Conservation (phyloP, 2,113 vertebrate genomes). For the Myiopsitta monachus region DNA sequence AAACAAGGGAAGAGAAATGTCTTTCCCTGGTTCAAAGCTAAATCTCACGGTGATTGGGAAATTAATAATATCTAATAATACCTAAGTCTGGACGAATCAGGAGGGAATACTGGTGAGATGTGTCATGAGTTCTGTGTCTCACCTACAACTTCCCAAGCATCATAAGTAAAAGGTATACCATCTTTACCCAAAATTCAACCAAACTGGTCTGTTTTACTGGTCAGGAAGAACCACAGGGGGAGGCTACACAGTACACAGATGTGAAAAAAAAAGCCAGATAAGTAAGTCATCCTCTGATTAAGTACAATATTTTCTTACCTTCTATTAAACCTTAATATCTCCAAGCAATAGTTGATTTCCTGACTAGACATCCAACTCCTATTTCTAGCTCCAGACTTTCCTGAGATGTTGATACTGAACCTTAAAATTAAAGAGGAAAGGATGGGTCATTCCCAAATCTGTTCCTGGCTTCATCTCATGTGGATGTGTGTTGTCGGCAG, state of each 20-base stretch:
- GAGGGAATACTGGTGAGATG: not conserved
- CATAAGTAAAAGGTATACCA: not conserved
- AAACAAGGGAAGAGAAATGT: not conserved
- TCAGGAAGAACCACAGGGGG: not conserved
- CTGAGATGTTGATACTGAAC: not conserved
- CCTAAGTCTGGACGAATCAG: not conserved
- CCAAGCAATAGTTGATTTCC: not conserved
- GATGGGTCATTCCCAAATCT: not conserved
- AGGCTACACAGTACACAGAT: not conserved
- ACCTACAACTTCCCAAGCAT: not conserved
- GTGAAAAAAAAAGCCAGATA: not conserved
- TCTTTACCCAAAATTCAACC: not conserved
- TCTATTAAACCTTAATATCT: not conserved
- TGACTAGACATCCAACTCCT: not conserved
- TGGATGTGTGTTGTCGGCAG: not conserved
- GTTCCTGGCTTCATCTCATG: not conserved
- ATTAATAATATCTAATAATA: not conserved
- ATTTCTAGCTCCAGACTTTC: not conserved
- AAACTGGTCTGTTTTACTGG: not conserved
- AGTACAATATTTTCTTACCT: not conserved
- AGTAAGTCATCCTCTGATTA: not conserved
- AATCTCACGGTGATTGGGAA: not conserved
- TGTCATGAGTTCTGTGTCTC: not conserved
- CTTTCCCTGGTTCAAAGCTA: not conserved
- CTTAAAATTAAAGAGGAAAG: not conserved